Evolutionary conservation across 2,113 vertebrate species (phyloP), one percentile per base, ranked within the genome.

Genomic region (Chaetodon trifascialis): DNA sequence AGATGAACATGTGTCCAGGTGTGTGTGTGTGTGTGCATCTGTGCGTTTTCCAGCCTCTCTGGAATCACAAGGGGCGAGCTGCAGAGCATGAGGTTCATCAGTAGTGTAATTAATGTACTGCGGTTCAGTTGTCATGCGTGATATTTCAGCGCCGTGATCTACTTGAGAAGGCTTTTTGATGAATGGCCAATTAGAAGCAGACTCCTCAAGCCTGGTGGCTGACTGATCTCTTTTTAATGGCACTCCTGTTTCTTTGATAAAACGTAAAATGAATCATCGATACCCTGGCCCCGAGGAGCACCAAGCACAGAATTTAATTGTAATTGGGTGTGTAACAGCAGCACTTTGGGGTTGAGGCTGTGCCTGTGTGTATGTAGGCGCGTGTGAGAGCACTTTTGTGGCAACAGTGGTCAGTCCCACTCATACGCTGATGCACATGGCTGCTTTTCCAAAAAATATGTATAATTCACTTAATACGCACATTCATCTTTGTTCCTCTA

Each of bases 141-240:
- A 91, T 93, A 92, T 93, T 94, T 89, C 92, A 84, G 86, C 59
- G 34, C 85, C 46, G 89, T 65, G 72, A 91, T 94, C 84, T 92
- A 91, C 93, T 94, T 82, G 88, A 91, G 90, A 88, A 93, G 76
- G 79, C 87, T 84, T 94, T 94, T 94, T 95, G 95, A 95, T 95
- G 94, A 95, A 95, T 95, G 94, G 92, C 78, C 94, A 95, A 95
- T 95, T 95, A 95, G 93, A 84, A 79, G 89, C 84, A 85, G 84
- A 82, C 89, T 92, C 87, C 91, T 92, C 82, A 54, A 90, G 94
- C 91, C 90, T 90, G 92, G 86, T 93, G 93, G 91, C 89, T 93
- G 94, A 94, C 91, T 94, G 94, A 95, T 95, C 93, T 94, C 89
- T 93, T 94, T 95, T 95, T 95, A 95, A 95, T 94, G 90, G 87